Base-by-base conservation (phyloP, 2,888 invertebrate species). In the Chydorus sphaericus region DNA sequence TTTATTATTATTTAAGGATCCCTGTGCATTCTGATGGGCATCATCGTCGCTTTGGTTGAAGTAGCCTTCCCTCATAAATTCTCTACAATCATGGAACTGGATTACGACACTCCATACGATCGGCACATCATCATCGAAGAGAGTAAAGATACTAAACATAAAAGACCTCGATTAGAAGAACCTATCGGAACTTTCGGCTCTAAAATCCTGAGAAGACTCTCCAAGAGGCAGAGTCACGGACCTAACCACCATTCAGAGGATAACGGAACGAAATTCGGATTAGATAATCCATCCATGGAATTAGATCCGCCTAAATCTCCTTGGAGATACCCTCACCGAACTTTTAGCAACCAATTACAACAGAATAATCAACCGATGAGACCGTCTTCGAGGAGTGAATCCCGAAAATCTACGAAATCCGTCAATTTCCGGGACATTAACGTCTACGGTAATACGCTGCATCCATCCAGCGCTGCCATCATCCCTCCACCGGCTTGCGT, bases 41-140 rank as follows among this genome's bases (percentile, higher is more conserved):
- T 85, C 18, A 72, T 87, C 54, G 86, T 93, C 61, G 83, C 86
- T 8, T 78, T 84, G 11, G 76, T 93, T 61, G 89, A 89, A 70
- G 75, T 90, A 66, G 78, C 90, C 61, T 89, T 84, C 75, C 91
- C 91, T 5, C 88, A 92, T 69, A 82, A 83, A 63, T 92, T 93
- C 73, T 89, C 90, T 44, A 92, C 91, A 0, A 86, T 91, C 61
- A 72, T 90, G 57, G 88, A 89, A 70, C 85, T 92, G 48, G 91
- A 93, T 71, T 92, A 89, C 68, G 92, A 91, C 68, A 92, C 92
- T 16, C 92, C 92, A 0, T 92, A 90, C 67, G 91, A 91, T 70
- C 75, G 91, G 48, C 91, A 91, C 69, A 88, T 90, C 59, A 87
- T 91, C 57, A 83, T 91, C 60, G 89, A 90, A 64, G 89, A 90